Evolutionary conservation across 2,888 invertebrate genomes (phyloP).

Genomic region (Bombyx huttoni): DNA sequence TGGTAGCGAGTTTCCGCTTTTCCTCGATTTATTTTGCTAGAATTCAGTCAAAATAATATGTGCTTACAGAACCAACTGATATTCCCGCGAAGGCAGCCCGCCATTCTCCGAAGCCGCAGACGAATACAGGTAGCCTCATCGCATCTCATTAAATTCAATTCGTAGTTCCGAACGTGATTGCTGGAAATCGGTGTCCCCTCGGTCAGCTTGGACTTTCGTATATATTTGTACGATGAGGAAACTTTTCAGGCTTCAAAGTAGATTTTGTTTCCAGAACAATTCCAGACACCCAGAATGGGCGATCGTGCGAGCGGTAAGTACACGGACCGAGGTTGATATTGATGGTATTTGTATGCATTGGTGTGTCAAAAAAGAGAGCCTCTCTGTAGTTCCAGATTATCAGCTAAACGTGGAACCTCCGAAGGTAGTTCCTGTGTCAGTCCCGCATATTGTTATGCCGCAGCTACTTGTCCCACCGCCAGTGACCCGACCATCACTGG

Average conservation of each 20-base stretch:
- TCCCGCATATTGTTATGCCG: too few species aligned
- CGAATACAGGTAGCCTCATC: slow-evolving; percentile 14
- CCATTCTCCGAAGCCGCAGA: slow-evolving; percentile 7
- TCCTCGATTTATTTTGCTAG: not conserved
- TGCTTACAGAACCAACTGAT: slow-evolving; percentile 12
- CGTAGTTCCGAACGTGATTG: too few species aligned
- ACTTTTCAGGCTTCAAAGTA: not conserved
- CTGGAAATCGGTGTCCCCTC: too few species aligned
- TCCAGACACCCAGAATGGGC: not conserved
- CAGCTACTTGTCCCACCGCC: too few species aligned
- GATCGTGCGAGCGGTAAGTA: not conserved
- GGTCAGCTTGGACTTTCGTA: too few species aligned
- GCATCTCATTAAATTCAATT: not conserved
- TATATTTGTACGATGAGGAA: not conserved
- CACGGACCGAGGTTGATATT: not conserved
- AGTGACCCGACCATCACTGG: too few species aligned
- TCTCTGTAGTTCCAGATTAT: slow-evolving; percentile 38
- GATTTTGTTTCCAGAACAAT: not conserved
- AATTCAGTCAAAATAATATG: not conserved
- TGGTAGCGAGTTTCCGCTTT: not conserved
- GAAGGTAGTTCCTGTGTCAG: slow-evolving; percentile 7
- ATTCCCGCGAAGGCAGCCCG: slow-evolving; percentile 8
- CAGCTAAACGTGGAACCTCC: slow-evolving; percentile 18
- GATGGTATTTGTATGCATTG: not conserved
- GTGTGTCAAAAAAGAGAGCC: not conserved